Base-by-base conservation (phyloP, 2,888 invertebrate species). In the Venusia cambrica region DNA sequence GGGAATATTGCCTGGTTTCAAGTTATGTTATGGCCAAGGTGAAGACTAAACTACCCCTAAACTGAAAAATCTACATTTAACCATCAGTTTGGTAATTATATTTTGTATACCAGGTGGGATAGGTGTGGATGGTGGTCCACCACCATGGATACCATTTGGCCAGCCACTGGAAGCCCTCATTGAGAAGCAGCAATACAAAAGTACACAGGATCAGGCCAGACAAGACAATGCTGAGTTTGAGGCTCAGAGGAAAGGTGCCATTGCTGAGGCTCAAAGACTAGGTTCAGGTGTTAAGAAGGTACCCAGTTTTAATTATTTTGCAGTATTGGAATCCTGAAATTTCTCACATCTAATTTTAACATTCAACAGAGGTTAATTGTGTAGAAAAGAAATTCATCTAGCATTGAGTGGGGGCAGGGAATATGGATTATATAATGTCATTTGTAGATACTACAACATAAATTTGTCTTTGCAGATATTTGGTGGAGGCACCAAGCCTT, bases 81-180 rank as follows among this genome's bases (percentile, higher is more conserved):
- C n/a, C n/a, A n/a, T n/a, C n/a, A n/a, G n/a, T n/a, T n/a, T n/a
- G n/a, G n/a, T n/a, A n/a, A n/a, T 20, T 6, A 7, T 17, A 24
- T 10, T 15, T 28, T n/a, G 21, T 13, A 3, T 20, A 26, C 48
- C 67, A 81, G 88, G 89, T 28, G 88, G 90, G 15, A 84, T 89
- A 32, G 89, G 89, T 3, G 90, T 89, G 34, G 92, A 93, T 53
- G 94, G 94, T 44, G 95, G 94, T 0, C 96, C 97, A 1, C 97
- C 95, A 19, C 92, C 94, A 17, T 97, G 97, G 96, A 95, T 97
- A 54, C 93, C 96, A 15, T 97, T 97, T 83, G 97, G 97, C 0
- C 92, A 93, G 58, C 92, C 91, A 60, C 89, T 95, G 32, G 85
- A 92, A 53, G 88, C 89, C 29, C 73, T 88, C 2, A 80, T 89